A percentile compares a stretch with the other conserved stretches of the same genome.
phyloP scores from a whole-genome alignment of 2,797 vertebrate genomes.

The Scolopax rusticola region DNA sequence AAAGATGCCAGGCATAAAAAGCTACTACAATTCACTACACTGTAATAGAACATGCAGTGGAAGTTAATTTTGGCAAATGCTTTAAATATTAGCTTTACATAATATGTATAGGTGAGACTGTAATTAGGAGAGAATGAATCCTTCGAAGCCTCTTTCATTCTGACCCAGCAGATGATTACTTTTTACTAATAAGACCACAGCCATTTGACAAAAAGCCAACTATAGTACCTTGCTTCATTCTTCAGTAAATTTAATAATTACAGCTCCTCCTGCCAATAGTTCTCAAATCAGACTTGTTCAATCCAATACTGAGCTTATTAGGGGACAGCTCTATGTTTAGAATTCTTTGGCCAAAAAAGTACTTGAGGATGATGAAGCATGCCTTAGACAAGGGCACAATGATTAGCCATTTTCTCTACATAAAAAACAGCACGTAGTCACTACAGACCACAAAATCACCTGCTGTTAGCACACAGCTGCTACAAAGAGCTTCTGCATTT shows the following conservation, averaged over 20 bases:
- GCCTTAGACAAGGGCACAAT: constrained; percentile 80
- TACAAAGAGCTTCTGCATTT: constrained; percentile 79
- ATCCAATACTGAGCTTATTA: constrained; percentile 84
- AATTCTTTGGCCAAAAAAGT: constrained; percentile 82
- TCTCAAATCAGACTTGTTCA: constrained; percentile 83
- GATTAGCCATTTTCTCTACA: constrained; percentile 81
- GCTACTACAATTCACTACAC: constrained; percentile 78
- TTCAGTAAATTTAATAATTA: constrained; percentile 86
- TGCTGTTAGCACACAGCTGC: constrained; percentile 80
- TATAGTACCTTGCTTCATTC: constrained; percentile 81
- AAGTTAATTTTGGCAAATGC: constrained; percentile 87
- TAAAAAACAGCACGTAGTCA: constrained; percentile 80
- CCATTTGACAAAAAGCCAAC: constrained; percentile 83
- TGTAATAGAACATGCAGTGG: constrained; percentile 80
- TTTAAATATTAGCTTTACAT: constrained; percentile 85
- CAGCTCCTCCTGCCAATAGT: constrained; percentile 81
- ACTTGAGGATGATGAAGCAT: constrained; percentile 83
- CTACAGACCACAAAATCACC: constrained; percentile 78
- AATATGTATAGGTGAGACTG: constrained; percentile 84
- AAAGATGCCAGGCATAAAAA: constrained; percentile 82
- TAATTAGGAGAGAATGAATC: constrained; percentile 84
- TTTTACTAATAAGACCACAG: constrained; percentile 83
- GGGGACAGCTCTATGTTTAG: constrained; percentile 78
- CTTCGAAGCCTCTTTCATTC: constrained; percentile 79
- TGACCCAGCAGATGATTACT: constrained; percentile 80